Evolutionary conservation across 2,797 vertebrate species (phyloP), one percentile per base, ranked within the genome.

Genomic region (Fratercula arctica): DNA sequence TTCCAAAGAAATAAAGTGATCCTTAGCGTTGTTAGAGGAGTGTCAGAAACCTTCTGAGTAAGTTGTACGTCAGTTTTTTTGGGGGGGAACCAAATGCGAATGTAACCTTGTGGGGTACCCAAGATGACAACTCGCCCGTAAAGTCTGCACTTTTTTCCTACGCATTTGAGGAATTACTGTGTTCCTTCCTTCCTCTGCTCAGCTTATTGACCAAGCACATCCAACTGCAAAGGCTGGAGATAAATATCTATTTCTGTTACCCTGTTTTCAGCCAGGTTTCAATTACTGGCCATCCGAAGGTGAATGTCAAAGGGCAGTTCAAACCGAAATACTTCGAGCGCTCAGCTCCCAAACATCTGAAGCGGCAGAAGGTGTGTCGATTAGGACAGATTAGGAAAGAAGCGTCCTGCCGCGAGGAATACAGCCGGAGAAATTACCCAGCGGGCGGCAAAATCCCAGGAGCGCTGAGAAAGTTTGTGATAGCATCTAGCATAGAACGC

Each of bases 301-400:
- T 21, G 84, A 96, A 93, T 96, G 93, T 90, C 93, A 96, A 88
- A 93, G 93, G 90, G 81, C 81, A 94, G 60, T 39, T 57, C 48
- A 60, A 77, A 89, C 92, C 0, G 1, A 95, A 96, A 94, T 91
- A 95, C 84, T 74, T 29, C 0, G 0, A 77, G 84, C 23, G 24
- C 86, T 93, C 95, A 90, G 90, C 77, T 85, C 84, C 35, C 81
- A 89, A 35, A 29, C 56, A 92, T 59, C 46, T 33, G 33, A 87
- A 72, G 60, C 1, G 0, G 37, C 59, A 87, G 53, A 89, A 61
- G 92, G 77, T 76, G 90, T 2, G 17, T 37, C 3, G 12, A n/a
- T n/a, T n/a, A 25, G 53, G 64, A 41, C 1, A 21, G 25, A 6
- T n/a, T 14, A 28, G 61, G 28, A 57, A 87, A 68, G 25, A 66